Evolutionary conservation across 2,113 vertebrate species (phyloP), one percentile per base, ranked within the genome.

Genomic region (Ctenodactylus gundi): DNA sequence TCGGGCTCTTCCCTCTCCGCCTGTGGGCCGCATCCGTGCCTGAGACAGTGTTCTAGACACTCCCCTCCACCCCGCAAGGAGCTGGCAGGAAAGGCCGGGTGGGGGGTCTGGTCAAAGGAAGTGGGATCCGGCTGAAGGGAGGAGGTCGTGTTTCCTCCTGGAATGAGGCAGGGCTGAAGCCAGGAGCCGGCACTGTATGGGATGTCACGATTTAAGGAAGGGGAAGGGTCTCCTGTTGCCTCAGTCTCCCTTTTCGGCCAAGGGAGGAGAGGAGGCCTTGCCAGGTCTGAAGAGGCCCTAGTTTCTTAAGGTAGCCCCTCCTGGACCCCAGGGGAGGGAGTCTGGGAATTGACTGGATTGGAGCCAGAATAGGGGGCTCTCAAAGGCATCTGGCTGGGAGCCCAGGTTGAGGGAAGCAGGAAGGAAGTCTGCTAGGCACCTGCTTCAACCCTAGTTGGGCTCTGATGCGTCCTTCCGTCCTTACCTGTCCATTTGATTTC

Each of bases 61-160:
- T 88, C 88, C 44, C 44, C 20, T 5, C 84, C 17, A n/a, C 62
- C 67, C 51, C 18, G n/a, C n/a, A n/a, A n/a, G n/a, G n/a, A 73
- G 77, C 77, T 83, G 70, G 68, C 95, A 93, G 97, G 96, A 97
- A 97, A 95, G 94, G 81, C 83, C 4, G 58, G 39, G 55, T 36
- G 58, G 44, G 27, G 68, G 15, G 27, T 90, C 73, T 93, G 64
- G 64, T 57, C 87, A 84, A 89, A 87, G 94, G 96, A 96, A 95
- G 90, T 94, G 67, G 95, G 95, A 72, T 96, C 96, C 88, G 85
- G 92, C 93, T 82, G 90, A 87, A 85, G 93, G 88, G 81, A 93
- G 93, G 94, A 72, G 91, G 87, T 93, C 60, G 90, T 90, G 93
- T 97, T 96, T 97, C 97, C 96, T 93, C 87, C 93, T 91, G 95